Percentiles rank a stretch among this genome's conserved stretches.
phyloP scores from a whole-genome alignment of 2,797 vertebrate species.

The Sebastes umbrosus region DNA sequence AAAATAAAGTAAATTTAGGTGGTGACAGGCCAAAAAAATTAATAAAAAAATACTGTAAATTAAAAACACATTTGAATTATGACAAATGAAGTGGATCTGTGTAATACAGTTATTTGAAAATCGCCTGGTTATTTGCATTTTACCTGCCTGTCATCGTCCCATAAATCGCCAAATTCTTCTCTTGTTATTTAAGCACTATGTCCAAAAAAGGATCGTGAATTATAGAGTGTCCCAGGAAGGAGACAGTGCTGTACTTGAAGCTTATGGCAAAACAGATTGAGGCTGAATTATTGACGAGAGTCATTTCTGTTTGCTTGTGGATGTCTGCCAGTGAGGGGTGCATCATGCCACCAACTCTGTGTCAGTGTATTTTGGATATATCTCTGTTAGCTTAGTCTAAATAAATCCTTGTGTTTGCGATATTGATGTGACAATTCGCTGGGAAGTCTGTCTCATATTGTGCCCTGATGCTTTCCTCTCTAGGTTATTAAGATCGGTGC shows the following conservation, averaged over 20 bases:
- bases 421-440: constrained; percentile 24
- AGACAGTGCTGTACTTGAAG: constrained; percentile 66
- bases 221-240: constrained; percentile 62
- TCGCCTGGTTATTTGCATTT: not conserved
- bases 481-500: constrained; percentile 95
- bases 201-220: constrained; percentile 63
- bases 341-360: constrained; percentile 77
- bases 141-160: not conserved
- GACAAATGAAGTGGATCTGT: not conserved
- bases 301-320: constrained; percentile 71
- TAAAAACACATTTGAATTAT: not conserved
- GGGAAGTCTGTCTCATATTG: constrained; percentile 16
- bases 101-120: not conserved
- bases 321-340: constrained; percentile 57
- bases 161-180: constrained; percentile 16
- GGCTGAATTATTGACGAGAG: constrained; percentile 80
- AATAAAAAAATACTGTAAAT: not conserved
- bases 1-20: too few relatives aligned
- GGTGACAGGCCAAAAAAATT: rapidly evolving
- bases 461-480: constrained; percentile 12
- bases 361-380: constrained; percentile 57
- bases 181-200: constrained; percentile 33
- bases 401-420: constrained; percentile 28
- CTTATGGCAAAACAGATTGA: constrained; percentile 79
- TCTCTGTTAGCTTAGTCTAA: constrained; percentile 52